These are phyloP conservation scores for Parascotia fuliginaria DNA, from an alignment of 2,888 invertebrate genomes.

Conservation along the genomic window DNA sequence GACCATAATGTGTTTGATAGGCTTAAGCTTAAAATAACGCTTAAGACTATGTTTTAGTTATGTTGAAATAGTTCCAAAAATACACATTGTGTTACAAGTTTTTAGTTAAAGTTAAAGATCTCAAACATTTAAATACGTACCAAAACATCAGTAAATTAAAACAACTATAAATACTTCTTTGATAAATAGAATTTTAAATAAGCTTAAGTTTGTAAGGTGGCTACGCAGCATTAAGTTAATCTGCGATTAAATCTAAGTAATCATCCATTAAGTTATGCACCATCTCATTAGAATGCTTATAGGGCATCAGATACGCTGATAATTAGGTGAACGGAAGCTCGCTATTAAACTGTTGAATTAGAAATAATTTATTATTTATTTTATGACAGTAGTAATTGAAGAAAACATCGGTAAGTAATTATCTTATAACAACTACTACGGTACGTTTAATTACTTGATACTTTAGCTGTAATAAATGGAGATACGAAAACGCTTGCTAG, in stretches of 20 bases:
- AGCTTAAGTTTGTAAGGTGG: slow-evolving; percentile 35
- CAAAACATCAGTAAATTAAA: not conserved
- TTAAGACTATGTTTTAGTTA: no score
- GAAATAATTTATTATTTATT: not conserved
- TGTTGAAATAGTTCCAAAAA: no score
- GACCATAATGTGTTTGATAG: no score
- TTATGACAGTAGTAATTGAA: not conserved
- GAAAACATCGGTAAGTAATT: not conserved
- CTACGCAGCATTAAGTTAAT: slow-evolving; percentile 34
- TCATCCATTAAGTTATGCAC: slow-evolving; percentile 36
- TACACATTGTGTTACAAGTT: not conserved
- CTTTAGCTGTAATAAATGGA: no score
- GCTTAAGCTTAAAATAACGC: no score
- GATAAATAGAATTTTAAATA: slow-evolving; percentile 37
- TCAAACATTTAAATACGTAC: not conserved
- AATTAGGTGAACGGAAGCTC: slow-evolving; percentile 38
- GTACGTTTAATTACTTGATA: no score
- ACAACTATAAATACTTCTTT: no score
- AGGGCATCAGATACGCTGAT: slow-evolving; percentile 41
- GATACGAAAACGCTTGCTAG: no score
- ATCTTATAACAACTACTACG: no score
- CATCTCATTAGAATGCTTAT: slow-evolving; percentile 36
- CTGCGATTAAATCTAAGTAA: slow-evolving; percentile 33
- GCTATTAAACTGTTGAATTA: slow-evolving; percentile 21
- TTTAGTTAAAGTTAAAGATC: not conserved